phyloP scores from a whole-genome alignment of 2,888 invertebrate species.

The Aromia moschata region DNA sequence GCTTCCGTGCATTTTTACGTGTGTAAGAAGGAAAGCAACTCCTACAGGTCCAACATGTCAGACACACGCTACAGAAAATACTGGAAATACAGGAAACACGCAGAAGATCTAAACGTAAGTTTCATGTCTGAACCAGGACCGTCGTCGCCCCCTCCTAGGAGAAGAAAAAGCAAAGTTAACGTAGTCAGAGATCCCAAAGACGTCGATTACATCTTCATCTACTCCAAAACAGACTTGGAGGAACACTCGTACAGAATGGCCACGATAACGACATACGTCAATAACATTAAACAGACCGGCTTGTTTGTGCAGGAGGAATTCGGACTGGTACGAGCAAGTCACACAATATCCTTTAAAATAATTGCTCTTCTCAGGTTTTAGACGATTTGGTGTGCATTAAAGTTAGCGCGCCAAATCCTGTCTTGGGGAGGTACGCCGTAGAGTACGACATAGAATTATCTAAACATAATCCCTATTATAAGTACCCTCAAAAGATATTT shows the following conservation, averaged over 20 bases:
- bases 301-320: background rate
- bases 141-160: too few species aligned
- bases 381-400: background rate
- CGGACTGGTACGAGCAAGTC: constrained; percentile 4
- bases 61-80: too few species aligned
- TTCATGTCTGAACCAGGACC: too few species aligned
- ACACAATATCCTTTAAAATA: background rate
- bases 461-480: background rate
- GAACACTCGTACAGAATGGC: background rate
- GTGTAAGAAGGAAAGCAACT: too few species aligned
- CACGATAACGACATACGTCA: background rate
- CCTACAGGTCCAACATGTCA: too few species aligned
- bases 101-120: too few species aligned
- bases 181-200: background rate
- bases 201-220: constrained; percentile 10
- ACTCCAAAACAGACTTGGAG: background rate
- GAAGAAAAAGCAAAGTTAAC: too few species aligned
- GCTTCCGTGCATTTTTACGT: too few species aligned
- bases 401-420: background rate
- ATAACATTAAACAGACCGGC: background rate
- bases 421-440: background rate
- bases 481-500: background rate
- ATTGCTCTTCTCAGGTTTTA: background rate
- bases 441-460: background rate
- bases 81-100: too few species aligned